Base-by-base conservation (phyloP, 1,140 invertebrate species). In the Caenorhabditis inopinata region DNA sequence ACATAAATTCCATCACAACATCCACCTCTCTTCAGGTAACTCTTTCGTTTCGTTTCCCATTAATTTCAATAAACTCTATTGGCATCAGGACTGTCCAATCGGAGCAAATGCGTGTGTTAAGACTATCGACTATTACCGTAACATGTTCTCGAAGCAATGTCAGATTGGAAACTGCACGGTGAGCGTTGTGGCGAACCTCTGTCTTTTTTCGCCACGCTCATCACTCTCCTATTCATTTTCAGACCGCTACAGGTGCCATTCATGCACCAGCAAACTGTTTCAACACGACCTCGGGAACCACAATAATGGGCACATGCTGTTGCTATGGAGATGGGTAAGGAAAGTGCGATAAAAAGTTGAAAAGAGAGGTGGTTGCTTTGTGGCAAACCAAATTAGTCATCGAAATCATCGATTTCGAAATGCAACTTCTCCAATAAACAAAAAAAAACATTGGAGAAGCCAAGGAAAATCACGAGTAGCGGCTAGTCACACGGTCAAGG, bases 111-210 rank as follows among this genome's bases (percentile, higher is more conserved):
- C 58, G 32, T 68, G 58, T 38, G 58, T 68, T 32, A 68, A 68
- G 18, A 68, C 58, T 9, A 68, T 68, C 58, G 58, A 68, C 18
- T 68, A 68, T 18, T 68, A 29, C 6, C 58, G n/a, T 9, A 42
- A 42, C n/a, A 18, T 35, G n/a, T 68, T 68, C 32, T 68, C 58
- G 4, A 68, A 68, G 38, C 58, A 68, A 42, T 68, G 58, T n/a
- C 58, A 68, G 23, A 42, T 68, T 32, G 58, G 58, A 68, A 68
- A 68, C 58, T 68, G 58, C 58, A 68, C 58, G 5, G 58, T 68
- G 38, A n/a, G n/a, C n/a, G n/a, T n/a, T n/a, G n/a, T n/a, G n/a
- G n/a, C n/a, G n/a, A n/a, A n/a, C n/a, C n/a, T n/a, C n/a, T n/a
- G n/a, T n/a, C n/a, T n/a, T n/a, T n/a, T n/a, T n/a, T n/a, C n/a